These are phyloP conservation scores for Sicus ferrugineus DNA, from an alignment of 2,888 invertebrate species.

Conservation along the genomic window DNA sequence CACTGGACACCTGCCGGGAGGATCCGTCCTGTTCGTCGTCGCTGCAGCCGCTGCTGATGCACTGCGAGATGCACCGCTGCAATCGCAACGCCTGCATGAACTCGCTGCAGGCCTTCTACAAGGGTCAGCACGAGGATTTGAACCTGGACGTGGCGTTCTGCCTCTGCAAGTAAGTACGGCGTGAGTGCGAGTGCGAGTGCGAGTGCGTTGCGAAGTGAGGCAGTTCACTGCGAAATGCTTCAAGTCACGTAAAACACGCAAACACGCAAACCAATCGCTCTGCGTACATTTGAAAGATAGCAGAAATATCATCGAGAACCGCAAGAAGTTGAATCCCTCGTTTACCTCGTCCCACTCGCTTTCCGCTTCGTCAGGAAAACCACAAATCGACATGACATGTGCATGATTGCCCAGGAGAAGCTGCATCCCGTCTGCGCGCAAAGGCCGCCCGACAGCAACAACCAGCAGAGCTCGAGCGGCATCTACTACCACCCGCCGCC, in stretches of 20 bases:
- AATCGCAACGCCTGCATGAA: constrained; percentile 88
- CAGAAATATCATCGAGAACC: no score
- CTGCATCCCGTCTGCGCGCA: constrained; percentile 90
- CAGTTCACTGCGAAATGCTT: no score
- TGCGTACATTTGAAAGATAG: no score
- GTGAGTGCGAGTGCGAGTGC: no score
- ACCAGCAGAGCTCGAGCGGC: constrained; percentile 65
- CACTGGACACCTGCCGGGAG: constrained; percentile 82
- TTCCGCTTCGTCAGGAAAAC: constrained; percentile 73
- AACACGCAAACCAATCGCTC: no score
- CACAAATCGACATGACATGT: constrained; percentile 84
- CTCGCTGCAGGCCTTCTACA: constrained; percentile 85
- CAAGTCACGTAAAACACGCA: no score
- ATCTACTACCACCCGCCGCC: constrained; percentile 72
- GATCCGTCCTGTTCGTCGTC: constrained; percentile 81
- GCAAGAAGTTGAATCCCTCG: no score
- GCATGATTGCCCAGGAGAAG: constrained; percentile 88
- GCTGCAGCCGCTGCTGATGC: constrained; percentile 83
- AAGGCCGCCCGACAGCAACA: constrained; percentile 72
- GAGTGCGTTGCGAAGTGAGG: no score
- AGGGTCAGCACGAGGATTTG: constrained; percentile 80
- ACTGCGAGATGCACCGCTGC: constrained; percentile 80
- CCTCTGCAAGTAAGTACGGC: constrained; percentile 83
- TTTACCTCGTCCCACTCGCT: constrained; percentile 21
- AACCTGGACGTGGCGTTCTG: constrained; percentile 92